Conservation (phyloP, 2,113 vertebrate genomes). For the Spermophilus dauricus region DNA sequence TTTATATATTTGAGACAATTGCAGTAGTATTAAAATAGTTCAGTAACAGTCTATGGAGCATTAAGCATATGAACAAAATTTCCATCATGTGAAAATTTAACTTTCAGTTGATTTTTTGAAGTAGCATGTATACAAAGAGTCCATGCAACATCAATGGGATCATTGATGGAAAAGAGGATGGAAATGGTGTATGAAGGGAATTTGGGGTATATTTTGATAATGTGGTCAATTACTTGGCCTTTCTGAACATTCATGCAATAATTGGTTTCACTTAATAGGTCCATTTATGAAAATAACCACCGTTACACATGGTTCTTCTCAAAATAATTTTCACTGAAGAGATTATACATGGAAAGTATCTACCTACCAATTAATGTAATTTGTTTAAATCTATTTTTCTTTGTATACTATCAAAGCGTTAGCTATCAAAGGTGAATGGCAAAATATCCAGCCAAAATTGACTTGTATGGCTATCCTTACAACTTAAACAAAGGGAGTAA, state of each 20-base stretch:
- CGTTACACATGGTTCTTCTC: constrained; percentile 80
- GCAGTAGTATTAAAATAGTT: neutral
- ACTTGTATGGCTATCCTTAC: constrained; percentile 67
- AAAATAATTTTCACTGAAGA: constrained; percentile 82
- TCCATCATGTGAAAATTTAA: constrained; percentile 75
- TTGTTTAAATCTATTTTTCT: constrained; percentile 87
- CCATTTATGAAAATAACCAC: constrained; percentile 85
- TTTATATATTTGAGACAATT: constrained; percentile 40
- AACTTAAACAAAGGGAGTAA: constrained; percentile 83
- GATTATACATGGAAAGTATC: constrained; percentile 80
- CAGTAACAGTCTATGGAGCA: neutral
- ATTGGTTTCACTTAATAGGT: constrained; percentile 88
- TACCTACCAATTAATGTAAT: constrained; percentile 88
- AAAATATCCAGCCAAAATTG: constrained; percentile 79
- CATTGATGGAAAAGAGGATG: constrained; percentile 82
- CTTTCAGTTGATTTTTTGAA: neutral
- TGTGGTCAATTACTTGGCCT: constrained; percentile 87
- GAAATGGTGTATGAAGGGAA: constrained; percentile 85
- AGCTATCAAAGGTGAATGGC: constrained; percentile 79
- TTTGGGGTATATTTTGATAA: constrained; percentile 85
- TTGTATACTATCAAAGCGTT: constrained; percentile 83
- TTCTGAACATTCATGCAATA: constrained; percentile 85
- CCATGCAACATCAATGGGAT: constrained; percentile 73
- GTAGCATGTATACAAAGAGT: constrained; percentile 15
- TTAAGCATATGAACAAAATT: constrained; percentile 61